Base-by-base conservation (phyloP, 2,113 vertebrate genomes). In the Mola mola region DNA sequence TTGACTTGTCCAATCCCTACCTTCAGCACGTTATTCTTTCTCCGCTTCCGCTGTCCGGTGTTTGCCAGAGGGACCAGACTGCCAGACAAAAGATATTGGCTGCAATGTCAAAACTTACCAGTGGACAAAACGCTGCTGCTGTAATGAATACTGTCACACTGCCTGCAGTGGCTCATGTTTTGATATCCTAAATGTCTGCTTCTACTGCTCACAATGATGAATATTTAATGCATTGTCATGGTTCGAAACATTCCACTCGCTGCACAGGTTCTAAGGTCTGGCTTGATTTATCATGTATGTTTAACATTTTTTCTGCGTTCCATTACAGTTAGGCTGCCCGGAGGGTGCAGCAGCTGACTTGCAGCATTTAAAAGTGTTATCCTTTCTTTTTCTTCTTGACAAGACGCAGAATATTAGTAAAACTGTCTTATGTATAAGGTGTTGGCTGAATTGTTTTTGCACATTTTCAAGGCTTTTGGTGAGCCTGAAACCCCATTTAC, bases 1-100 rank as follows among this genome's bases (percentile, higher is more conserved):
- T 87, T 87, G 79, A 85, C 87, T 85, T 87, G 82, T 88, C 82
- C 75, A 72, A 73, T 80, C 71, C 56, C 38, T 72, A 43, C 60
- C 76, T 78, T 80, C 69, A 83, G 81, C 71, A 38, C 62, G 65
- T 83, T 87, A 79, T 83, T 87, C 82, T 85, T 79, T 65, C 43
- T 46, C 40, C 0, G 24, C 57, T 75, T 40, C 78, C 43, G 61
- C 70, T 48, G 60, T 81, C 64, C 42, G 2, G 38, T 48, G 64
- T 82, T 76, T 66, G 79, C 81, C 75, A 40, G 47, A 71, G 79
- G 84, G 78, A 61, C 66, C 4, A 4, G 26, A 62, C 57, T 63
- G 72, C 66, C 77, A 67, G 63, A 72, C 52, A 72, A 69, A 82
- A 83, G 72, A 68, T 76, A 82, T 81, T 71, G 78, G 63, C 66